Conservation (phyloP, 2,888 invertebrate genomes). For the Drosophila suboccidentalis region DNA sequence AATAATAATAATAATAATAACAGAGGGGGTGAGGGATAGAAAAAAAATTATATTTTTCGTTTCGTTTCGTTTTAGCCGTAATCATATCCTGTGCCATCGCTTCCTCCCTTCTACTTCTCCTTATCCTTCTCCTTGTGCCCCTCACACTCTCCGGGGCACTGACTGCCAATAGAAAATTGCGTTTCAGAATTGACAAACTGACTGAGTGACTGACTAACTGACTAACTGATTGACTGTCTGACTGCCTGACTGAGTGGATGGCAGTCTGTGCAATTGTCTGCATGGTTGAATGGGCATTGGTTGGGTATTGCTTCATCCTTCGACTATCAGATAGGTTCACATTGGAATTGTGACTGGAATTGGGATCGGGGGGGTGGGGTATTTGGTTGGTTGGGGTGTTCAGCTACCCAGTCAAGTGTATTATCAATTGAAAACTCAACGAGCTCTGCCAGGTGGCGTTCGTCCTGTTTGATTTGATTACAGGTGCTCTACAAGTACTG, state of each 20-base stretch:
- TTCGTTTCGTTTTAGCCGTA: slow-evolving; percentile 34
- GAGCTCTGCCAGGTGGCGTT: slow-evolving; percentile 51
- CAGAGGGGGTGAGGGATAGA: not conserved
- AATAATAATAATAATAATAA: slow-evolving; percentile 48
- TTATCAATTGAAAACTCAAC: slow-evolving; percentile 76
- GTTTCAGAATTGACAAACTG: slow-evolving; percentile 60
- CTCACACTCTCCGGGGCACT: slow-evolving; percentile 22
- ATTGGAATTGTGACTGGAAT: not conserved
- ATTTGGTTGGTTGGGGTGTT: slow-evolving; percentile 20
- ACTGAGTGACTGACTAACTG: slow-evolving; percentile 29
- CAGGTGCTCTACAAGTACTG: slow-evolving; percentile 13
- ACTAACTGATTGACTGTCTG: slow-evolving; percentile 25
- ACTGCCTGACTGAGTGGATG: slow-evolving; percentile 23
- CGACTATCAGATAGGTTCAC: not conserved
- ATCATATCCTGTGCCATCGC: slow-evolving; percentile 22
- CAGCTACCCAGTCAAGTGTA: slow-evolving; percentile 70
- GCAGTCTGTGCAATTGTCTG: slow-evolving; percentile 23
- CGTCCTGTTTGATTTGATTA: slow-evolving; percentile 15
- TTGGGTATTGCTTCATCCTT: slow-evolving; percentile 41
- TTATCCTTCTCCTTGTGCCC: no score
- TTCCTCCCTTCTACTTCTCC: not conserved
- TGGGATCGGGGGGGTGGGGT: not conserved
- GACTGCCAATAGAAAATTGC: slow-evolving; percentile 78
- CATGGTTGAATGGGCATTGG: slow-evolving; percentile 63
- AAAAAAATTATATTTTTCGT: slow-evolving; percentile 49